Conservation (phyloP, 1,140 invertebrate genomes). For the Heliconius hermathena region DNA sequence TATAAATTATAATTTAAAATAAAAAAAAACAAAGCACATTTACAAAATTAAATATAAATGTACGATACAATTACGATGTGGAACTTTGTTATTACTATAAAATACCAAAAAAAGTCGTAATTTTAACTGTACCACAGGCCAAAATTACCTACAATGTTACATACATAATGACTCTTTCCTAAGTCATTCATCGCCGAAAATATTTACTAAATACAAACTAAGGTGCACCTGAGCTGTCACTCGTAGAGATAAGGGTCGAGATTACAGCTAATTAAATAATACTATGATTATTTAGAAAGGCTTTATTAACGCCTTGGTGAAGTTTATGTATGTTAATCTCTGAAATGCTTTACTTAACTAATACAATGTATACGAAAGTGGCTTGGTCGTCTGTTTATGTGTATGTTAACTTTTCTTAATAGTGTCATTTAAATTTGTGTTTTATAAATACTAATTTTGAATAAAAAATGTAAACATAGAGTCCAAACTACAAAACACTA, state of each 20-base stretch:
- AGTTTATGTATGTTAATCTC: neutral
- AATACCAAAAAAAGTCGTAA: neutral
- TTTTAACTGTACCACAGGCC: conserved; percentile 28
- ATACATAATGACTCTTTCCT: conserved; percentile 41
- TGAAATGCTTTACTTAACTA: neutral
- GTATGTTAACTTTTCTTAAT: neutral
- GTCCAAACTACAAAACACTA: neutral
- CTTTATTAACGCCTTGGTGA: conserved; percentile 16
- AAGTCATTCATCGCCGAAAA: conserved; percentile 64
- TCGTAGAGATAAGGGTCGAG: conserved; percentile 58
- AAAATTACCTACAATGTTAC: conserved; percentile 33
- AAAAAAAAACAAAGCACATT: too few relatives aligned
- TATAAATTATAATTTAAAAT: too few relatives aligned
- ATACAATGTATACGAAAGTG: neutral
- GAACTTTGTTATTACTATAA: too few relatives aligned
- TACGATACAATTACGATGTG: too few relatives aligned
- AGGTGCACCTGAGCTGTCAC: conserved; percentile 54
- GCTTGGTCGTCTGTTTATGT: neutral
- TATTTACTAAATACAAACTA: conserved; percentile 72
- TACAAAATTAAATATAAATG: too few relatives aligned
- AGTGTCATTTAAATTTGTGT: neutral
- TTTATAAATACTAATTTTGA: neutral
- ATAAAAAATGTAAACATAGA: neutral
- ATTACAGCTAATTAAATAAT: conserved; percentile 69
- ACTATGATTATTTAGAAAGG: conserved; percentile 40